Evolutionary conservation across 2,113 vertebrate genomes (phyloP).

Genomic region (Prolemur simus): DNA sequence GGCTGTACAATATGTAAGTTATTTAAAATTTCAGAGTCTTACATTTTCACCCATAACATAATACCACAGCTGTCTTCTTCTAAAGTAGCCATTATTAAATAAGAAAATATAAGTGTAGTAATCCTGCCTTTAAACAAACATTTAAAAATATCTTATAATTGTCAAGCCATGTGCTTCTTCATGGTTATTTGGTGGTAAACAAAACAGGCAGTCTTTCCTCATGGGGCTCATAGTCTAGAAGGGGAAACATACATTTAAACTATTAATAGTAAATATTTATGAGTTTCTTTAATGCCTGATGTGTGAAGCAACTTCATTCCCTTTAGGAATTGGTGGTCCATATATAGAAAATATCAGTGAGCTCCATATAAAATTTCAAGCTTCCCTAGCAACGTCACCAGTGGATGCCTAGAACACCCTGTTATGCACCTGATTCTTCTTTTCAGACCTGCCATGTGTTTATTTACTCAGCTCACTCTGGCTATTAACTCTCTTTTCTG

Average conservation of each 20-base stretch:
- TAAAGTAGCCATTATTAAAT: not conserved
- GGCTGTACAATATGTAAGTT: not conserved
- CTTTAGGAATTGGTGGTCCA: not conserved
- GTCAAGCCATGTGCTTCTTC: not conserved
- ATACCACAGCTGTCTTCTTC: not conserved
- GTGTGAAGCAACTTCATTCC: not conserved
- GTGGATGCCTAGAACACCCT: not conserved
- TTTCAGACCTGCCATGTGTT: not conserved
- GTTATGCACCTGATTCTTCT: not conserved
- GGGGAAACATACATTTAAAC: not conserved
- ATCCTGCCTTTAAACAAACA: not conserved
- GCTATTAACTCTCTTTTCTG: not conserved
- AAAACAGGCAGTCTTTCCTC: not conserved
- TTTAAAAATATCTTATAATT: not conserved
- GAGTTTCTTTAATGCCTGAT: not conserved
- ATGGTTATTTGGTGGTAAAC: not conserved
- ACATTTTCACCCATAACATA: not conserved
- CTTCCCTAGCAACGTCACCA: not conserved
- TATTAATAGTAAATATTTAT: not conserved
- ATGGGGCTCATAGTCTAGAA: not conserved
- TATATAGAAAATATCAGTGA: not conserved
- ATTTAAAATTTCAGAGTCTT: not conserved
- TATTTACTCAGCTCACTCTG: not conserved
- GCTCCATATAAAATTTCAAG: not conserved
- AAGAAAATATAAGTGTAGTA: not conserved